Conservation (phyloP, 2,888 invertebrate species). For the Scaeva pyrastri region DNA sequence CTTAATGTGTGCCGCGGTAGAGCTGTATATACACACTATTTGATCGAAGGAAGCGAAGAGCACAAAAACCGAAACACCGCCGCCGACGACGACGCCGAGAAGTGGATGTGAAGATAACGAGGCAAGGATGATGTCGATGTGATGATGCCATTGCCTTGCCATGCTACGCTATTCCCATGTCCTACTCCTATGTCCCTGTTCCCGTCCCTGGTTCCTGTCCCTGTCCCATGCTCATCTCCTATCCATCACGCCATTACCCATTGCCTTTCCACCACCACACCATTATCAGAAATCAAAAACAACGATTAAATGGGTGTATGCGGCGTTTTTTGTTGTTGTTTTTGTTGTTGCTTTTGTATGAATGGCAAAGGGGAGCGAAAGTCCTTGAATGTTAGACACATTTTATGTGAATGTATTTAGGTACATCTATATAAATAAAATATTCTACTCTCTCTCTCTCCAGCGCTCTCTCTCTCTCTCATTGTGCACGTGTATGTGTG, state of each 20-base stretch:
- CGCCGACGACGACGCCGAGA: neutral
- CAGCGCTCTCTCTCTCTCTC: neutral
- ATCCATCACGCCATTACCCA: neutral
- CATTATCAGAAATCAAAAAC: constrained; percentile 26
- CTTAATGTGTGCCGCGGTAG: constrained; percentile 69
- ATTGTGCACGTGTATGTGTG: neutral
- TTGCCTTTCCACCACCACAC: neutral
- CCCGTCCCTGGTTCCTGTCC: neutral
- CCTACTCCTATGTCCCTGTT: neutral
- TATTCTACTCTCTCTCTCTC: constrained; percentile 17
- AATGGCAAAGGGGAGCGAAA: constrained; percentile 63
- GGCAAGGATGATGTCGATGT: constrained; percentile 50
- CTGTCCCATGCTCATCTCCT: neutral
- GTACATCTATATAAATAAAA: neutral
- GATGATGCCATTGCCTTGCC: constrained; percentile 69
- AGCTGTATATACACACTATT: constrained; percentile 73
- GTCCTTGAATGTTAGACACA: constrained; percentile 71
- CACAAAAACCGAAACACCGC: neutral
- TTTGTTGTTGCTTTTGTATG: constrained; percentile 5
- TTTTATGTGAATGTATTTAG: constrained; percentile 38
- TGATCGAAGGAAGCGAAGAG: neutral
- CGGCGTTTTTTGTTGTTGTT: constrained; percentile 13
- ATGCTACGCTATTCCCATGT: too few species aligned
- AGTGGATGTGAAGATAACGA: neutral
- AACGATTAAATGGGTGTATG: constrained; percentile 62